phyloP scores from a whole-genome alignment of 2,113 vertebrate species.

The Tonatia bakeri region DNA sequence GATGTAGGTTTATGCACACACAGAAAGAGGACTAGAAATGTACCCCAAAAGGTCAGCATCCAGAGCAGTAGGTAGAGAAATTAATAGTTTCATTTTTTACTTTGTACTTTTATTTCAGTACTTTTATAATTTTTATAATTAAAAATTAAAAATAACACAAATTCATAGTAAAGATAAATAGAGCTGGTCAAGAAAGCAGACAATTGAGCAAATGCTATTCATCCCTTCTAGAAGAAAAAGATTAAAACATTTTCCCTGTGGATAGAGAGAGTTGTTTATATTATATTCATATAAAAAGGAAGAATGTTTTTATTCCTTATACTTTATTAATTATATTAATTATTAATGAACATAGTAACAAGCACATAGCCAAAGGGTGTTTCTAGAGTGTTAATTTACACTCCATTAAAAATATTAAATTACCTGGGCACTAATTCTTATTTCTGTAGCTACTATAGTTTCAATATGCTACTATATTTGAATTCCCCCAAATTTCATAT shows the following conservation, averaged over 20 bases:
- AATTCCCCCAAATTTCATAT: too few relatives aligned
- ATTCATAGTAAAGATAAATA: not conserved
- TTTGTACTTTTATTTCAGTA: not conserved
- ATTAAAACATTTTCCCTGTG: not conserved
- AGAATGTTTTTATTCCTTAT: conserved; percentile 10
- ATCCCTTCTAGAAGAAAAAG: not conserved
- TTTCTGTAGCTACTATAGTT: not conserved
- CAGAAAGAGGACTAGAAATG: not conserved
- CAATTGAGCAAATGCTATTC: not conserved
- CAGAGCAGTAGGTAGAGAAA: not conserved
- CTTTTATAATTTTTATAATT: not conserved
- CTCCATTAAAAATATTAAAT: not conserved
- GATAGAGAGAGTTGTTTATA: not conserved
- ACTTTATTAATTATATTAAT: not conserved
- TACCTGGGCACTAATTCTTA: not conserved
- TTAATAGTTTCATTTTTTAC: not conserved
- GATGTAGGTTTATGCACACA: not conserved
- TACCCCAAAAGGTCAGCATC: not conserved
- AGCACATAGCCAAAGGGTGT: not conserved
- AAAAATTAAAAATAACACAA: not conserved
- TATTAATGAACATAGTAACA: not conserved
- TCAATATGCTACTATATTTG: too few relatives aligned
- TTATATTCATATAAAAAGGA: not conserved
- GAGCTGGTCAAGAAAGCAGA: not conserved
- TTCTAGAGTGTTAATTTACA: not conserved